Conservation (phyloP, 2,888 invertebrate genomes). For the Stramonita haemastoma region DNA sequence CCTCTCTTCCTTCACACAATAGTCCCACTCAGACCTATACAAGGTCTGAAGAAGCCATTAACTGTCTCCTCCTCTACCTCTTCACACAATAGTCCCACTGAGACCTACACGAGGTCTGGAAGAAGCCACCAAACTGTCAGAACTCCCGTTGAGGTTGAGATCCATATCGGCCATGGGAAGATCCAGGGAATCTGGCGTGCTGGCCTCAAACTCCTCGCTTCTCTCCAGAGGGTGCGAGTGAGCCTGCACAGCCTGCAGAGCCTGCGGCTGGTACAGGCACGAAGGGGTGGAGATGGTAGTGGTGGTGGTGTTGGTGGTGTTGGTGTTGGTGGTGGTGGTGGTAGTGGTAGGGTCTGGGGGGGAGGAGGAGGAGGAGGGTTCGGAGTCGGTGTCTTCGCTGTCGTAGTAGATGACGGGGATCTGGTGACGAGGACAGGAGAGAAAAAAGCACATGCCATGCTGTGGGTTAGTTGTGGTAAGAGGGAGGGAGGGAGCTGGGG, state of each 20-base stretch:
- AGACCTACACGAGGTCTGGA: constrained; percentile 21
- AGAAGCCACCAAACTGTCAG: constrained; percentile 20
- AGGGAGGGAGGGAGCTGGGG: no score
- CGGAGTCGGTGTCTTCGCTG: constrained; percentile 47
- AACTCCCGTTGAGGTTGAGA: background rate
- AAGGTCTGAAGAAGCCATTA: no score
- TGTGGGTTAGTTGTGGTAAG: no score
- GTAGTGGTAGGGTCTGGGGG: background rate
- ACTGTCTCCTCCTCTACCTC: no score
- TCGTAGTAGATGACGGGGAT: constrained; percentile 66
- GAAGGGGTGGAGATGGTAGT: background rate
- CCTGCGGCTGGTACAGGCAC: constrained; percentile 13
- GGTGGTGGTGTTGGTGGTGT: background rate
- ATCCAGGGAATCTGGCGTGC: constrained; percentile 24
- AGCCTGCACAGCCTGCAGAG: background rate
- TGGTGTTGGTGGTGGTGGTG: background rate
- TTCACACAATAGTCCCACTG: constrained; percentile 43
- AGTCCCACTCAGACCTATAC: no score
- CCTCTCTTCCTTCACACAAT: no score
- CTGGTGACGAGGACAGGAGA: constrained; percentile 44
- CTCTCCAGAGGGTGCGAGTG: constrained; percentile 23
- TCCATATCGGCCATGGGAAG: constrained; percentile 7
- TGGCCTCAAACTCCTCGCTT: background rate
- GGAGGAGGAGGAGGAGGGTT: background rate
- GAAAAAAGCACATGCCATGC: background rate